Percentiles rank a stretch among this genome's conserved stretches.
These are phyloP conservation scores for Diadophis punctatus DNA, from an alignment of 2,113 vertebrate species.

Conservation along the genomic window DNA sequence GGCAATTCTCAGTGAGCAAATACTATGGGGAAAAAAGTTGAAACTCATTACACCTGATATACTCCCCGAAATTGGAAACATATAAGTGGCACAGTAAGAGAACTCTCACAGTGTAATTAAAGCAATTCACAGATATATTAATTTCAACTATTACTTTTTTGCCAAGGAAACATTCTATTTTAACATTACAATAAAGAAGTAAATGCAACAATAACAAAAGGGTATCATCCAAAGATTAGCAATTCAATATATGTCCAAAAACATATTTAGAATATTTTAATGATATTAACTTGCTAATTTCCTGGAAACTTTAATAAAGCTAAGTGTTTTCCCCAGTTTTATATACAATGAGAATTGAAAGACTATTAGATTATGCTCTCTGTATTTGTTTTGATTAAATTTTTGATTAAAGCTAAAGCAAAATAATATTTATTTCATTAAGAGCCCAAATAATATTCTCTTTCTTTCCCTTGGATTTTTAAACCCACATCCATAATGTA, in stretches of 20 bases:
- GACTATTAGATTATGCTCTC: neutral
- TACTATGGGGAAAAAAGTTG: neutral
- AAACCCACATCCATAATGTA: constrained; percentile 1
- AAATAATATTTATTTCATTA: constrained; percentile 24
- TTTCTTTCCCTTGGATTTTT: neutral
- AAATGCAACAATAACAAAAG: neutral
- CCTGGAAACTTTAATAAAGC: constrained; percentile 1
- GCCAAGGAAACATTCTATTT: neutral
- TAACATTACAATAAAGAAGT: neutral
- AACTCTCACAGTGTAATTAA: neutral
- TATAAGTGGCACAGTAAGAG: neutral
- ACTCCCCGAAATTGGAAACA: neutral
- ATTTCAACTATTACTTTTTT: neutral
- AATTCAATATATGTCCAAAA: neutral
- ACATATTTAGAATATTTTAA: neutral
- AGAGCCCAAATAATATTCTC: neutral
- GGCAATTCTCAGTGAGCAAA: neutral
- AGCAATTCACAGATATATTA: neutral
- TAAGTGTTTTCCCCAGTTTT: neutral
- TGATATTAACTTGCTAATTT: constrained; percentile 2
- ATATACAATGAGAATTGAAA: neutral
- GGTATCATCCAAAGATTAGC: neutral
- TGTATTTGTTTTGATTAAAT: constrained; percentile 7
- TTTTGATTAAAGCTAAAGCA: neutral
- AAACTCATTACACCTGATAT: neutral